These are phyloP conservation scores for Chiridota heheva DNA, from an alignment of 35 echinoderm and acorn worm genomes.

Conservation along the genomic window DNA sequence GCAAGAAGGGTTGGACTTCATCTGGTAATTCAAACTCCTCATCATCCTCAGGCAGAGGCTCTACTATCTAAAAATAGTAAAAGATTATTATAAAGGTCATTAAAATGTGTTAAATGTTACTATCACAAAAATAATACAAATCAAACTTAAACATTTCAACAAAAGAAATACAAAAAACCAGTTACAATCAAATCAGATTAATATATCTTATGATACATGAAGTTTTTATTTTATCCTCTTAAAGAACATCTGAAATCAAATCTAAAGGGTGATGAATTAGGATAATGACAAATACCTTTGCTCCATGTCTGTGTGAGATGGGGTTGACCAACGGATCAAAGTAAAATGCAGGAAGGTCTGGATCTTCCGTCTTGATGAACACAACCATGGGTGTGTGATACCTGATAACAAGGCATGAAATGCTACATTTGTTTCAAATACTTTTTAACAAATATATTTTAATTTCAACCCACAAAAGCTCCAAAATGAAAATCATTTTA, in stretches of 20 bases:
- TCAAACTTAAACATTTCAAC: neutral
- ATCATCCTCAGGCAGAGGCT: constrained; percentile 87
- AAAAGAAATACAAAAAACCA: neutral
- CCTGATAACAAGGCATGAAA: constrained; percentile 41
- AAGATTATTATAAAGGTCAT: neutral
- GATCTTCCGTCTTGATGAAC: constrained; percentile 99
- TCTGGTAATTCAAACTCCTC: constrained; percentile 99
- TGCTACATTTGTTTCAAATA: too few species aligned
- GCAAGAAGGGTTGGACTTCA: constrained; percentile 80
- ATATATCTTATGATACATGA: too few species aligned
- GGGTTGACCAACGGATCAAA: constrained; percentile 98
- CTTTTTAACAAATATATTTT: too few species aligned
- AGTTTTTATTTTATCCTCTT: too few species aligned
- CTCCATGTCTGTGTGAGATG: constrained; percentile 91
- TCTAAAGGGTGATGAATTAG: too few species aligned
- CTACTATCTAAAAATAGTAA: constrained; percentile 33
- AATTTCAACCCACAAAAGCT: too few species aligned
- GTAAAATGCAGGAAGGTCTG: constrained; percentile 96
- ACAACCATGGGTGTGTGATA: constrained; percentile 96
- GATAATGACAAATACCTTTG: constrained; percentile 85
- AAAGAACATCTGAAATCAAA: too few species aligned
- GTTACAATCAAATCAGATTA: neutral
- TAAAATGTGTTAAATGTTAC: neutral
- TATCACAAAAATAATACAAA: neutral
- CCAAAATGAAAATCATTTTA: too few species aligned